Percentiles rank a stretch among this genome's conserved stretches.
phyloP scores from a whole-genome alignment of 2,113 vertebrate genomes.

The Eretmochelys imbricata region DNA sequence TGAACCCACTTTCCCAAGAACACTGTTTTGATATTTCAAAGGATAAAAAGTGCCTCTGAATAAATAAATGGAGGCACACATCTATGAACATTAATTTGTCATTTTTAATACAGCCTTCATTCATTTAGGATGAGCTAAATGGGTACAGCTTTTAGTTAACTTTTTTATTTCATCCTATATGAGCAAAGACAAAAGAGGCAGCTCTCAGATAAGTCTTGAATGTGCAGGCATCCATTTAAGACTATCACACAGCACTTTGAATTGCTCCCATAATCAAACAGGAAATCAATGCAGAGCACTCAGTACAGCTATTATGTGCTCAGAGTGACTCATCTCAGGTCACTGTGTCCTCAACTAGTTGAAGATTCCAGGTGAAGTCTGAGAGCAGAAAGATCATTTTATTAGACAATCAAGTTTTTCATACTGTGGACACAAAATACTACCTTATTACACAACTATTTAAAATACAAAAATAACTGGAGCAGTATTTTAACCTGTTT shows the following conservation, averaged over 20 bases:
- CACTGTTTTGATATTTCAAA: not conserved
- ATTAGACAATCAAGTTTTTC: not conserved
- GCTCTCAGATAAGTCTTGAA: not conserved
- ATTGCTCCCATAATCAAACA: not conserved
- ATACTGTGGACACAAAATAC: not conserved
- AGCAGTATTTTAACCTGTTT: not conserved
- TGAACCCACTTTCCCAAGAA: not conserved
- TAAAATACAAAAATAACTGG: not conserved
- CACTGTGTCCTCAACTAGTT: not conserved
- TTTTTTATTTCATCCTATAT: not conserved
- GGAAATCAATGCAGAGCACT: not conserved
- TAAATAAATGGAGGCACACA: not conserved
- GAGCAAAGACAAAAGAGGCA: not conserved
- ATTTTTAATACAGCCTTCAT: not conserved
- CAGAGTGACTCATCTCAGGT: not conserved
- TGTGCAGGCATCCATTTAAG: not conserved
- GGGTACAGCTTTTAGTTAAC: not conserved
- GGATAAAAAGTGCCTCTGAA: not conserved
- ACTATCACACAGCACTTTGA: not conserved
- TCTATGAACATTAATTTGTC: not conserved
- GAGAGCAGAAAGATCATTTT: not conserved
- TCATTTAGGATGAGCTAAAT: not conserved
- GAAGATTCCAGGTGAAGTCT: rapidly evolving
- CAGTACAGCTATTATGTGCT: not conserved
- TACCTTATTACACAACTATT: not conserved